phyloP scores from a whole-genome alignment of 1,140 invertebrate species.

The Elysia chlorotica region DNA sequence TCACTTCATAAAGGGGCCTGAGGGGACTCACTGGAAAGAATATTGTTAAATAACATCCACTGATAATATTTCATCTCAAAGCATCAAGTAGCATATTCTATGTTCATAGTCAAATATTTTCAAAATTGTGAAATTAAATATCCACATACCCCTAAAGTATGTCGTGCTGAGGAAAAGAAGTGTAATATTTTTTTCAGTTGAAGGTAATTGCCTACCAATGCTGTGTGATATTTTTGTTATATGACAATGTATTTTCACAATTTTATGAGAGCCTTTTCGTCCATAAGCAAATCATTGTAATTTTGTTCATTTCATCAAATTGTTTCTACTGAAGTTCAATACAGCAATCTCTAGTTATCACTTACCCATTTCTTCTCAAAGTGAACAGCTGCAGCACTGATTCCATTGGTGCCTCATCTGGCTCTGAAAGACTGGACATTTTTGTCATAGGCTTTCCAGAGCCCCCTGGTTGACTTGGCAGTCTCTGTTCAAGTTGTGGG shows the following conservation, averaged over 20 bases:
- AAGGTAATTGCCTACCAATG: too few species aligned
- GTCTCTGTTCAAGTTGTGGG: neutral
- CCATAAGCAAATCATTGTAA: neutral
- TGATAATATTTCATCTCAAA: too few species aligned
- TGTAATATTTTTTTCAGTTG: too few species aligned
- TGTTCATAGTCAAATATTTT: too few species aligned
- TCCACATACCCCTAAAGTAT: too few species aligned
- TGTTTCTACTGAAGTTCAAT: neutral
- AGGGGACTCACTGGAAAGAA: neutral
- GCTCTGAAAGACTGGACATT: neutral
- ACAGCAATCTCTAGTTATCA: neutral
- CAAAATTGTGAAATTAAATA: too few species aligned
- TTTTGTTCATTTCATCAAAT: neutral
- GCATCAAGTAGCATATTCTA: too few species aligned
- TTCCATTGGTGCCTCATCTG: neutral
- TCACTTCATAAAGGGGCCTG: neutral
- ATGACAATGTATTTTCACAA: neutral
- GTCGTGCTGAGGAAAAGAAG: too few species aligned
- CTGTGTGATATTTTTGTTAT: neutral
- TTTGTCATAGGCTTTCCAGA: neutral
- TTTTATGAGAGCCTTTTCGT: conserved; percentile 16
- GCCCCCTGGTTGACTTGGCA: neutral
- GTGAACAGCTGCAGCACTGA: neutral
- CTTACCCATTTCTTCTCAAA: conserved; percentile 4
- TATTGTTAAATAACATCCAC: neutral